Base-by-base conservation (phyloP, 2,113 vertebrate genomes). In the Gopherus evgoodei region DNA sequence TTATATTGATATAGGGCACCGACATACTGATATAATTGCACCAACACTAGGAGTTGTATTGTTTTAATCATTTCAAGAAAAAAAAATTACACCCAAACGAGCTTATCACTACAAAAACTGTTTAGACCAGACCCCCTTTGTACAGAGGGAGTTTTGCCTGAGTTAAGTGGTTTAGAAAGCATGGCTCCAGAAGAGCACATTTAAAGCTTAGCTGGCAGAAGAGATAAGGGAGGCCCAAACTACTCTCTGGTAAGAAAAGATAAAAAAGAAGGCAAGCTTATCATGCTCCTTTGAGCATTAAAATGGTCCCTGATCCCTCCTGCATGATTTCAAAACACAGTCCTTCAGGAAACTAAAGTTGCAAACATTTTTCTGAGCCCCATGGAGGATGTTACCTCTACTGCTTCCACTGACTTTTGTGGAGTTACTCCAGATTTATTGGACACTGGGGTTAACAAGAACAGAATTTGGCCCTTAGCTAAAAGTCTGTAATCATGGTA, bases 71-170 rank as follows among this genome's bases (percentile, higher is more conserved):
- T 12, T 38, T 72, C 6, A 4, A 16, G 42, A 8, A 44, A 13
- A 22, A 12, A 27, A 25, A 11, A 44, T 14, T 25, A 27, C 22
- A 44, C 6, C 42, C 13, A 38, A 72, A 72, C 38, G 17, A 80
- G 29, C 11, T 4, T 29, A 86, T 86, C 44, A 78, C 86, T 29
- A 83, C 21, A 83, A 88, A 93, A 7, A 2, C 3, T 42, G 5
- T 4, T 56, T 90, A 78, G 75, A 38, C 24, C 75, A 47, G 24
- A 16, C 11, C 42, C 11, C 44, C 75, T 47, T 78, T 62, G 78
- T 35, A 72, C 8, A 31, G 11, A 0, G 0, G 16, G 62, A 38
- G 49, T 83, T 80, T 83, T 91, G 19, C 29, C 49, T 0, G 1
- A 50, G 25, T 88, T 86, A 53, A 59, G 22, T 89, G 69, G 13